These are phyloP conservation scores for Crematogaster levior DNA, from an alignment of 2,888 invertebrate genomes.

Conservation along the genomic window DNA sequence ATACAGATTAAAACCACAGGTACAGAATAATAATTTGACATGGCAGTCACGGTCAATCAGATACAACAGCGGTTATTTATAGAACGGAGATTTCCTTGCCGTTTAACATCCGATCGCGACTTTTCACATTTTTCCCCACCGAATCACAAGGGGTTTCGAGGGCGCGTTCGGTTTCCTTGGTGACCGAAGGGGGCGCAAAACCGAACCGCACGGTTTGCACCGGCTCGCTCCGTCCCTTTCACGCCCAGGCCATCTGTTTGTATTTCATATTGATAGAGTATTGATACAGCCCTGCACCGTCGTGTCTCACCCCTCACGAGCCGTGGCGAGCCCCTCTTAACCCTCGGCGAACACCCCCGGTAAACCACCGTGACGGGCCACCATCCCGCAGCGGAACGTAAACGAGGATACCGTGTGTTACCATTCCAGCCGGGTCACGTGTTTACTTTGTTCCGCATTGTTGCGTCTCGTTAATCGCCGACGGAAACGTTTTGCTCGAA, in stretches of 20 bases:
- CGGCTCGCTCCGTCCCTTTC: constrained; percentile 51
- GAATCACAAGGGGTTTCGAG: constrained; percentile 60
- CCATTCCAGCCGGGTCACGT: constrained; percentile 75
- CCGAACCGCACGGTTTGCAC: constrained; percentile 69
- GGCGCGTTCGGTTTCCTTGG: constrained; percentile 82
- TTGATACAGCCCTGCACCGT: constrained; percentile 79
- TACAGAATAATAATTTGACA: constrained; percentile 47
- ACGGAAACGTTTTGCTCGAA: constrained; percentile 74
- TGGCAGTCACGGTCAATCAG: constrained; percentile 45
- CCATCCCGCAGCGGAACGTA: constrained; percentile 57
- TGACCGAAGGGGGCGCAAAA: constrained; percentile 79
- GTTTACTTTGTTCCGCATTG: constrained; percentile 83
- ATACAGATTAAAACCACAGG: not conserved
- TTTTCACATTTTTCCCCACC: constrained; percentile 67
- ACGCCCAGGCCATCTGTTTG: constrained; percentile 80
- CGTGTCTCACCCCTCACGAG: constrained; percentile 56
- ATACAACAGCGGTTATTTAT: constrained; percentile 48
- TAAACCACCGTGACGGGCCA: constrained; percentile 67
- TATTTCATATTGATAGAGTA: constrained; percentile 86
- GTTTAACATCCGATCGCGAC: constrained; percentile 77
- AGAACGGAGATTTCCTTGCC: constrained; percentile 78
- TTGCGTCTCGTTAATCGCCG: constrained; percentile 81
- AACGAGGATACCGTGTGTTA: constrained; percentile 72
- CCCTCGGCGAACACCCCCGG: constrained; percentile 44
- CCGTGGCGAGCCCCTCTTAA: constrained; percentile 53